These are phyloP conservation scores for Rhabdomys dilectus DNA, from an alignment of 2,113 vertebrate species.

Conservation along the genomic window DNA sequence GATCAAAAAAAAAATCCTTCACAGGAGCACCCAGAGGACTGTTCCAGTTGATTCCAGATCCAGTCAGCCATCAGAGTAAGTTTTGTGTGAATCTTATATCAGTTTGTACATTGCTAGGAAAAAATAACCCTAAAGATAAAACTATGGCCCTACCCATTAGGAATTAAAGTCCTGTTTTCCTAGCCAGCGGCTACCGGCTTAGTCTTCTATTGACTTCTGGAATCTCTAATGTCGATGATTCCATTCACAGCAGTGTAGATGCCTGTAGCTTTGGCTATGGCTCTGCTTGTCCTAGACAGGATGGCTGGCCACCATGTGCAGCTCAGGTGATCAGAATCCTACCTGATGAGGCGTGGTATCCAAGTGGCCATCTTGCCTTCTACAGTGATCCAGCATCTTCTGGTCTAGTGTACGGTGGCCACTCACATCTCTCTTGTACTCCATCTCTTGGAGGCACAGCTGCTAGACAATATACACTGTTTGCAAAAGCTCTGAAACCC, in stretches of 20 bases:
- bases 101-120: not conserved
- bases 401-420: not conserved
- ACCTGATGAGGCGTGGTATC: not conserved
- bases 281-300: not conserved
- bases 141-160: no score
- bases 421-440: not conserved
- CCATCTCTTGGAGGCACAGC: not conserved
- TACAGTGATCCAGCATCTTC: not conserved
- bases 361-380: not conserved
- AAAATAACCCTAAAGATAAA: not conserved
- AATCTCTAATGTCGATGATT: not conserved
- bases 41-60: not conserved
- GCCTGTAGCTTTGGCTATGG: not conserved
- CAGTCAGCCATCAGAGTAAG: not conserved
- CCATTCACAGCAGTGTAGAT: not conserved
- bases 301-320: not conserved
- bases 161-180: not conserved
- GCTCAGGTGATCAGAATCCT: not conserved
- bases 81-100: not conserved
- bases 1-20: not conserved
- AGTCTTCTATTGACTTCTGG: not conserved
- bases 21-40: not conserved
- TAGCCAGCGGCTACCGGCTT: not conserved
- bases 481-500: not conserved
- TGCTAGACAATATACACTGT: not conserved